Conservation (phyloP, 2,888 invertebrate species). For the Euzophera pinguis region DNA sequence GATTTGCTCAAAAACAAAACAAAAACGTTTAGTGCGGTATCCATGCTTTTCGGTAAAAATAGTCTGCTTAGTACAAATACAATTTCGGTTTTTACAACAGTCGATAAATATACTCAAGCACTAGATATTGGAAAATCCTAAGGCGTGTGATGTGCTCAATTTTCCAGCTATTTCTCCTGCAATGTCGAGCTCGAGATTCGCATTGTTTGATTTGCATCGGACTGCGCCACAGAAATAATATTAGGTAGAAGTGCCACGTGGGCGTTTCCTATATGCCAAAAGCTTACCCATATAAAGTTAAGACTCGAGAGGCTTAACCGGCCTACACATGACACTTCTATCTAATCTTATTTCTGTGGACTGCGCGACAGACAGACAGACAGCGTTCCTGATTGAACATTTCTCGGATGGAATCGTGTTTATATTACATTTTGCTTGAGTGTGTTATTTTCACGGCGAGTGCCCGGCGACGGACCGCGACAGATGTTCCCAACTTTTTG, state of each 20-base stretch:
- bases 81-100: too few relatives aligned
- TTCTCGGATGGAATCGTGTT: not conserved
- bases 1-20: too few relatives aligned
- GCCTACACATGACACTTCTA: too few relatives aligned
- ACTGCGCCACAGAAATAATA: too few relatives aligned
- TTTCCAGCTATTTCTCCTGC: not conserved
- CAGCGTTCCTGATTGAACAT: not conserved
- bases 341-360: too few relatives aligned
- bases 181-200: not conserved
- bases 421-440: not conserved
- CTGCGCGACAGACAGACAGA: not conserved
- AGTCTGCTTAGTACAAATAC: too few relatives aligned
- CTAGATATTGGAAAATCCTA: not conserved
- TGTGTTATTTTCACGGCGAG: not conserved
- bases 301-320: too few relatives aligned
- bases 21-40: too few relatives aligned
- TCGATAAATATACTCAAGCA: not conserved
- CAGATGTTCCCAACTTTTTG: not conserved
- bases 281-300: too few relatives aligned
- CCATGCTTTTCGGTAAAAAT: too few relatives aligned
- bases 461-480: not conserved
- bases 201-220: not conserved
- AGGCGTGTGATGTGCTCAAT: not conserved
- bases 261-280: too few relatives aligned
- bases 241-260: too few relatives aligned